phyloP scores from a whole-genome alignment of 2,797 vertebrate genomes.

The Botia almorhae region DNA sequence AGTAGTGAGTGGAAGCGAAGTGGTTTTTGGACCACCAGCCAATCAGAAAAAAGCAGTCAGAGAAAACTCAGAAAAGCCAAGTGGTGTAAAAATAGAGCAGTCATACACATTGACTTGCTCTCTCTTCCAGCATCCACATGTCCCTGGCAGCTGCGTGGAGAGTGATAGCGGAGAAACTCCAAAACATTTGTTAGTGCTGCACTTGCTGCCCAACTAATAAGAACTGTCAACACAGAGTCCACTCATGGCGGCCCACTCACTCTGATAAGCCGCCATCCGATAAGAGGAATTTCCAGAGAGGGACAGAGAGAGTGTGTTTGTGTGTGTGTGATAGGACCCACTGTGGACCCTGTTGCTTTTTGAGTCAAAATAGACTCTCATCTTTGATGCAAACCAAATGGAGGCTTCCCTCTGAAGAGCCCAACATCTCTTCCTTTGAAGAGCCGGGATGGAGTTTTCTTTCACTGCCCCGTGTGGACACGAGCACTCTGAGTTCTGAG shows the following conservation, averaged over 20 bases:
- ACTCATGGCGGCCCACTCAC: slow-evolving; percentile 37
- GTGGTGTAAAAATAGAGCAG: slow-evolving; percentile 15
- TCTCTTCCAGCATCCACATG: not conserved
- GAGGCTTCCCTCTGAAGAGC: slow-evolving; percentile 58
- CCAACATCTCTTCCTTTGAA: slow-evolving; percentile 13
- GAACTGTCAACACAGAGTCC: slow-evolving; percentile 49
- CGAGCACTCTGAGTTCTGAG: slow-evolving; percentile 9
- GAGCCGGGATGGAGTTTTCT: slow-evolving; percentile 16
- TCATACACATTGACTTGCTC: slow-evolving; percentile 15
- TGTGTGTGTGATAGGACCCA: slow-evolving; percentile 53
- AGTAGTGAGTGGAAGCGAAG: slow-evolving; percentile 5
- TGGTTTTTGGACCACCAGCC: slow-evolving; percentile 11
- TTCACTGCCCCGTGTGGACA: not conserved
- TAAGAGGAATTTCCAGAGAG: slow-evolving; percentile 39
- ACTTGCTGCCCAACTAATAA: slow-evolving; percentile 49
- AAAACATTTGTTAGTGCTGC: slow-evolving; percentile 48
- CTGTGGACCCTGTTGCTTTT: slow-evolving; percentile 47
- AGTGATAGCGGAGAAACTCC: slow-evolving; percentile 33
- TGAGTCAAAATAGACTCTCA: slow-evolving; percentile 57
- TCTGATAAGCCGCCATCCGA: slow-evolving; percentile 46
- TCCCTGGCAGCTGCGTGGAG: slow-evolving; percentile 22
- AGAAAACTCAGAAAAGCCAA: slow-evolving; percentile 16
- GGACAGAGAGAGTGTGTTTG: slow-evolving; percentile 38
- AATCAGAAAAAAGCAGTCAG: slow-evolving; percentile 8
- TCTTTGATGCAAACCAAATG: slow-evolving; percentile 49